A percentile compares a stretch with the other conserved stretches of the same genome.
Evolutionary conservation across 2,888 invertebrate genomes (phyloP).

Genomic region (Muschampia plurimacula): DNA sequence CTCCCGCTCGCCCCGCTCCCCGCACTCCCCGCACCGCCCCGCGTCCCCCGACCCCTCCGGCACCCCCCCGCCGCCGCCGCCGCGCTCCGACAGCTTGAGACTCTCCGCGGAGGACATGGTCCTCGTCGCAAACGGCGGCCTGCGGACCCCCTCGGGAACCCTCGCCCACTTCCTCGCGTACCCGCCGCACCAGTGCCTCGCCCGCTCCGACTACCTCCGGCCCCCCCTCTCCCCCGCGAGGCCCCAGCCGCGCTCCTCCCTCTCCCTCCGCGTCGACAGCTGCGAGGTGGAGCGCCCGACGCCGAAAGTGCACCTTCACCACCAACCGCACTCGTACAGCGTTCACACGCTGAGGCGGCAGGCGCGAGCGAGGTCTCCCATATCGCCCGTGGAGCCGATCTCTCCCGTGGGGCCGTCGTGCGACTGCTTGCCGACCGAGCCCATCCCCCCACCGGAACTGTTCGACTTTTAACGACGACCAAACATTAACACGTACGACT

Average conservation of each 20-base stretch:
- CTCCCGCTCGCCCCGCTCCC: too few species aligned
- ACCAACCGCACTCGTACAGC: slow-evolving; percentile 56
- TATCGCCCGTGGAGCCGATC: slow-evolving; percentile 12
- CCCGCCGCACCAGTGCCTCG: slow-evolving; percentile 60
- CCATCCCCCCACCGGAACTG: slow-evolving; percentile 77
- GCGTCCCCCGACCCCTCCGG: slow-evolving; percentile 46
- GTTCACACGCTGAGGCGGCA: slow-evolving; percentile 58
- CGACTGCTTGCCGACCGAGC: slow-evolving; percentile 67
- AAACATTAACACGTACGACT: neutral
- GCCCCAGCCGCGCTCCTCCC: slow-evolving; percentile 63
- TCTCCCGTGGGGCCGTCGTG: slow-evolving; percentile 47
- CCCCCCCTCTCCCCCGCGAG: slow-evolving; percentile 58
- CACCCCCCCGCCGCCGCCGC: slow-evolving; percentile 60
- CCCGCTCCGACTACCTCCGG: slow-evolving; percentile 66
- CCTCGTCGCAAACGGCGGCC: slow-evolving; percentile 75
- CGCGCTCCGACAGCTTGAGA: slow-evolving; percentile 68
- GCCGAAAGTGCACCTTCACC: slow-evolving; percentile 1
- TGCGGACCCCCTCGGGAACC: slow-evolving; percentile 70
- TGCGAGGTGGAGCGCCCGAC: slow-evolving; percentile 49
- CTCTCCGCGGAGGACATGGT: slow-evolving; percentile 80
- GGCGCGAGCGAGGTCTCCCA: slow-evolving; percentile 34
- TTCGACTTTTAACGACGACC: slow-evolving; percentile 66
- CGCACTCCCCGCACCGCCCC: too few species aligned
- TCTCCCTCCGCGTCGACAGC: slow-evolving; percentile 65
- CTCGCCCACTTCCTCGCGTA: slow-evolving; percentile 73